Conservation (phyloP, 2,888 invertebrate species). For the Dolomedes plantarius region DNA sequence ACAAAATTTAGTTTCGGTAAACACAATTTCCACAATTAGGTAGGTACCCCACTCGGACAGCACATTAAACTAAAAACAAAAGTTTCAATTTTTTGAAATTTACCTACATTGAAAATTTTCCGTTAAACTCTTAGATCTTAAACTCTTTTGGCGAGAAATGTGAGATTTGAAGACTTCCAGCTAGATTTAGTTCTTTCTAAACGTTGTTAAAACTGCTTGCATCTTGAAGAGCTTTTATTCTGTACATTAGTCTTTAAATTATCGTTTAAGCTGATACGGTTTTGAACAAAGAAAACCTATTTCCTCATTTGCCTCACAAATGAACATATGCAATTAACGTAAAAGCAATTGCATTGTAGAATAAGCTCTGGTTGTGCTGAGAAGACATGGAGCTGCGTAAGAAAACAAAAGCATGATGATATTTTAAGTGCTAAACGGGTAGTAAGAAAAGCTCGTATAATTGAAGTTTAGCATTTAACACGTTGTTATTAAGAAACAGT, state of each 20-base stretch:
- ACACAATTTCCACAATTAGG: too few relatives aligned
- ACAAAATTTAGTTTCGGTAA: too few relatives aligned
- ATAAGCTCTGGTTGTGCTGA: background rate
- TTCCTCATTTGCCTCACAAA: background rate
- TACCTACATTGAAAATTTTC: too few relatives aligned
- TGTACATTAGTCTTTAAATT: background rate
- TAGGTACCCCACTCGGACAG: too few relatives aligned
- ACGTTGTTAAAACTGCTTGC: too few relatives aligned
- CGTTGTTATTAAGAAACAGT: background rate
- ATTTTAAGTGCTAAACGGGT: background rate
- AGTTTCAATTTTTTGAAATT: too few relatives aligned
- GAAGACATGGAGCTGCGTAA: background rate
- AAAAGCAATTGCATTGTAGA: background rate
- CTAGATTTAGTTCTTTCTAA: too few relatives aligned
- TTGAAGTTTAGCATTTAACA: background rate
- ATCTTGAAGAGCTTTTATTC: too few relatives aligned
- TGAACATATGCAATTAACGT: background rate
- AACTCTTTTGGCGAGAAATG: too few relatives aligned
- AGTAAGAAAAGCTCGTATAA: background rate
- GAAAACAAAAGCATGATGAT: background rate
- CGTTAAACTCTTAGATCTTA: too few relatives aligned
- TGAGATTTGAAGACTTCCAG: too few relatives aligned
- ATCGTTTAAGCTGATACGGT: background rate
- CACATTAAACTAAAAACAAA: too few relatives aligned
- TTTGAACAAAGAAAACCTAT: background rate